phyloP scores from a whole-genome alignment of 2,797 vertebrate genomes.

The Hylomyscus alleni region DNA sequence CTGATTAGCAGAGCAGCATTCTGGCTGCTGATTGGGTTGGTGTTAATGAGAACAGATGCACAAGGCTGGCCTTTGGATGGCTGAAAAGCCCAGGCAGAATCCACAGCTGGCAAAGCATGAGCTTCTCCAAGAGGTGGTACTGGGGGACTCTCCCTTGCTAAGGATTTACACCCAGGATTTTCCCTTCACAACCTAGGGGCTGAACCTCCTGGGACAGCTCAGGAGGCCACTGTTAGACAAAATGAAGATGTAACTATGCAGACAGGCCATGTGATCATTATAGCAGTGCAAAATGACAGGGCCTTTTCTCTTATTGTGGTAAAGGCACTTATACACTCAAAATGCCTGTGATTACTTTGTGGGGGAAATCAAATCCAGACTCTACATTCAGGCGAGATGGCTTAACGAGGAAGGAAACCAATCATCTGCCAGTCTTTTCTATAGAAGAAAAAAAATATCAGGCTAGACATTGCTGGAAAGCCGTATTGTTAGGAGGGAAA shows the following conservation, averaged over 20 bases:
- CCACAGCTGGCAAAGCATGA: not conserved
- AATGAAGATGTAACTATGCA: constrained; percentile 31
- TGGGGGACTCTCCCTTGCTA: not conserved
- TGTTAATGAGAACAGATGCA: constrained; percentile 55
- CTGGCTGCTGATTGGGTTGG: not conserved
- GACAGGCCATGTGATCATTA: not conserved
- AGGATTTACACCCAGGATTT: not conserved
- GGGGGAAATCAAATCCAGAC: constrained; percentile 57
- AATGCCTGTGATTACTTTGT: constrained; percentile 19
- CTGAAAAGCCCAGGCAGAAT: not conserved
- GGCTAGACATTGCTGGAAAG: constrained; percentile 44
- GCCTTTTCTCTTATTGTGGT: not conserved
- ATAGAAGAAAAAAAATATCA: constrained; percentile 13
- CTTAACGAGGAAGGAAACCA: not conserved
- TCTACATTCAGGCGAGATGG: constrained; percentile 40
- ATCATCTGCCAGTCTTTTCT: constrained; percentile 56
- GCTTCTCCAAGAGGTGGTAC: not conserved
- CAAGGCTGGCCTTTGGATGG: not conserved
- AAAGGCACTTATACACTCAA: constrained; percentile 29
- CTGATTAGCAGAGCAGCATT: not conserved
- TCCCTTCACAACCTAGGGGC: not conserved
- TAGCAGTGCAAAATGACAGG: constrained; percentile 11
- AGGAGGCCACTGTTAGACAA: constrained; percentile 36
- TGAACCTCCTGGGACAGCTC: not conserved
- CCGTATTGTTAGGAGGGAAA: not conserved